phyloP scores from a whole-genome alignment of 2,888 invertebrate species.

The Spodoptera exigua region DNA sequence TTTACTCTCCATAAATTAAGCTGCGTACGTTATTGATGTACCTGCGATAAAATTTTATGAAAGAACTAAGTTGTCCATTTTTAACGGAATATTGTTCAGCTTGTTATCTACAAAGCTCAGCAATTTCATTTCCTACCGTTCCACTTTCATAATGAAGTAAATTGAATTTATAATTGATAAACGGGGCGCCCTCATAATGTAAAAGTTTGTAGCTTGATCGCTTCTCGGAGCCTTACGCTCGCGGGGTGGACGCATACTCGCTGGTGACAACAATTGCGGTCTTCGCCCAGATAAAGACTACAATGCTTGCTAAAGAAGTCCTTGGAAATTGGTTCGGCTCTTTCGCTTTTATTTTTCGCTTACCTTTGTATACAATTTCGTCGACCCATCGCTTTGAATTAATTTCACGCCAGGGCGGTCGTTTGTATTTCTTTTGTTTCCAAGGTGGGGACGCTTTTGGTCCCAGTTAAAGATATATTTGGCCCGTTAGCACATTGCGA shows the following conservation, averaged over 20 bases:
- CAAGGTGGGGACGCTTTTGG: slow-evolving; percentile 75
- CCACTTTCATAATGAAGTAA: slow-evolving; percentile 24
- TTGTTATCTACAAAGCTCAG: slow-evolving; percentile 16
- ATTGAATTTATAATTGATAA: slow-evolving; percentile 40
- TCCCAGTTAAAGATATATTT: slow-evolving; percentile 81
- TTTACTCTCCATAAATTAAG: slow-evolving; percentile 65
- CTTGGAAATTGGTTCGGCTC: slow-evolving; percentile 79
- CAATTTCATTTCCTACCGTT: slow-evolving; percentile 13
- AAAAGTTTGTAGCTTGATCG: slow-evolving; percentile 26
- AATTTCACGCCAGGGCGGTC: slow-evolving; percentile 81
- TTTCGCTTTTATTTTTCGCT: slow-evolving; percentile 81
- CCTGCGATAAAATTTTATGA: slow-evolving; percentile 40
- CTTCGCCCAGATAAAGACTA: slow-evolving; percentile 51
- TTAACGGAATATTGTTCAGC: slow-evolving; percentile 10
- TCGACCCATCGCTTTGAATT: slow-evolving; percentile 84
- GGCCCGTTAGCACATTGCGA: slow-evolving; percentile 83
- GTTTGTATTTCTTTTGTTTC: slow-evolving; percentile 85
- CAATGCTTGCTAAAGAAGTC: slow-evolving; percentile 76
- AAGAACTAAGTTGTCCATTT: slow-evolving; percentile 10
- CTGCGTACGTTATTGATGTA: slow-evolving; percentile 58
- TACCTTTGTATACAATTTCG: slow-evolving; percentile 84
- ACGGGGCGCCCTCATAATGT: slow-evolving; percentile 21
- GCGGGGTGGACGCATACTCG: slow-evolving; percentile 67
- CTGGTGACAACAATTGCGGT: slow-evolving; percentile 75
- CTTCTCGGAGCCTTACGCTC: slow-evolving; percentile 31